Base-by-base conservation (phyloP, 2,113 vertebrate genomes). In the Oncorhynchus masou region DNA sequence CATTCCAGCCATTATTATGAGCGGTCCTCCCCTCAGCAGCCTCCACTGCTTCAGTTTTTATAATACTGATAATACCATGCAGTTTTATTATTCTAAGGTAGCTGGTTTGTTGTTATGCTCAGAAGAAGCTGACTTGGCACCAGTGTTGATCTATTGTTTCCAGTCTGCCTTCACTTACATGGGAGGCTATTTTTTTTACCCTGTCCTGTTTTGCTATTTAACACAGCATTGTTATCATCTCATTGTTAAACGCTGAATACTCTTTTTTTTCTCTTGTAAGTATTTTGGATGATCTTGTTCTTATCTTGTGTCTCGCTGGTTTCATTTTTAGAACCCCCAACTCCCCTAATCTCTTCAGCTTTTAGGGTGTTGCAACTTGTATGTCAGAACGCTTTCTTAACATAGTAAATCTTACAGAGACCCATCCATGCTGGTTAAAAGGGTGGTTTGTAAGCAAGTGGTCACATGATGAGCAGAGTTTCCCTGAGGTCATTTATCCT, bases 111-210 rank as follows among this genome's bases (percentile, higher is more conserved):
- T 62, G 59, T 62, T 8, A 22, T 24, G 29, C 24, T 70, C 29
- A 51, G 39, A 34, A 62, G 39, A 57, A 48, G 3, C 70, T 49
- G 12, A 77, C 70, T 72, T 51, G 62, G 60, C 60, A 71, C 6
- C n/a, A 3, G n/a, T 25, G 25, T 45, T 48, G 62, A 25, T 29
- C 70, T 45, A 57, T 77, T 77, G 76, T 72, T 62, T 72, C 68
- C 48, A 54, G 65, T 27, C 39, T 49, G 45, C 66, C 24, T 75
- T 57, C 45, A 68, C 39, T 24, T 66, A 16, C 31, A 3, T 15
- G 49, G 49, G n/a, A 22, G 45, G 75, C 70, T 72, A 67, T 77
- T 77, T 77, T 77, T 77, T 54, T 67, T 31, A 51, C 22, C 29
- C 60, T 48, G 45, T 77, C 29, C 70, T 48, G 45, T 71, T 48